Conservation (phyloP, 2,888 invertebrate genomes). For the Brassicogethes aeneus region DNA sequence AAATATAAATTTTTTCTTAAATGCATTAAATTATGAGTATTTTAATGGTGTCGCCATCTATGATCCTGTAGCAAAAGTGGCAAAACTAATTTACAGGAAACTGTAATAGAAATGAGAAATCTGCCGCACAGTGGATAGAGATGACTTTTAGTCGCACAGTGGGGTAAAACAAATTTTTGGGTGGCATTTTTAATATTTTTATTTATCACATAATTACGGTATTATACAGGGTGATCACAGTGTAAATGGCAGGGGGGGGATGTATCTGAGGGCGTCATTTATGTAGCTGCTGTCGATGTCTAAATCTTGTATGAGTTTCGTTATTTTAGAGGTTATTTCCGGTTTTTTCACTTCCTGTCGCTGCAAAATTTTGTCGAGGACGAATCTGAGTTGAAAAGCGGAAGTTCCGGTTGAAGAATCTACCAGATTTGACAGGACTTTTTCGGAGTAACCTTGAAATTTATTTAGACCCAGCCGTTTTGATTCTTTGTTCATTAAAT, state of each 20-base stretch:
- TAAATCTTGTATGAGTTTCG: slow-evolving; percentile 48
- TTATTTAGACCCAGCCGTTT: slow-evolving; percentile 54
- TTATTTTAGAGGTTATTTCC: slow-evolving; percentile 49
- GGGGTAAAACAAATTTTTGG: no score
- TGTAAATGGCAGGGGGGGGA: slow-evolving; percentile 46
- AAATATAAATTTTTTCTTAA: no score
- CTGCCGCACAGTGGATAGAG: no score
- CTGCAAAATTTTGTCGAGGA: slow-evolving; percentile 50
- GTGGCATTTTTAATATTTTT: no score
- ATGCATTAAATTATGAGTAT: no score
- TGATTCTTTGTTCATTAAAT: slow-evolving; percentile 56
- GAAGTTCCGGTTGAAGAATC: slow-evolving; percentile 51
- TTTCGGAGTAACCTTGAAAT: slow-evolving; percentile 52
- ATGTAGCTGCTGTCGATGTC: slow-evolving; percentile 48
- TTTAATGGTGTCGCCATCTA: no score
- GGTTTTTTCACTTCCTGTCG: slow-evolving; percentile 50
- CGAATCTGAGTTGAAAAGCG: slow-evolving; percentile 47
- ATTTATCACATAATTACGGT: slow-evolving; percentile 1
- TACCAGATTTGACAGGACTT: slow-evolving; percentile 46
- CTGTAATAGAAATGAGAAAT: no score
- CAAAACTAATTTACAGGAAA: no score
- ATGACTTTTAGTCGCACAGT: no score
- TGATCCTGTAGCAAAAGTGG: no score
- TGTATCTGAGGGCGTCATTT: slow-evolving; percentile 48
- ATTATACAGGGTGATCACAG: slow-evolving; percentile 12